Conservation (phyloP, 2,888 invertebrate genomes). For the Scaptomyza polygonia region DNA sequence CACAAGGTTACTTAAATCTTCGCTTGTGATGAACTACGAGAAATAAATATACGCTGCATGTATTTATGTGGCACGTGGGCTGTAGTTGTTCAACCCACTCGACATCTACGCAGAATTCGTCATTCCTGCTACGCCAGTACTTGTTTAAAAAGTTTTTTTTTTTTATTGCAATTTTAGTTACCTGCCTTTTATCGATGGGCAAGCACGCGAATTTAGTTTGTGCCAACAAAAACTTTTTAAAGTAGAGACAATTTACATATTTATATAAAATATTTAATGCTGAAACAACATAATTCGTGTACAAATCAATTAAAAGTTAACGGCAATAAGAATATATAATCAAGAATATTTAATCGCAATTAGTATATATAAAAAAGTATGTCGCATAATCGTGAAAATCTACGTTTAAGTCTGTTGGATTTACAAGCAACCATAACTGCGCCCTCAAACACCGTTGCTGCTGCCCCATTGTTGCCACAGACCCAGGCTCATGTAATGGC, state of each 20-base stretch:
- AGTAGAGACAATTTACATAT: not conserved
- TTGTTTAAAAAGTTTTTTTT: constrained; percentile 16
- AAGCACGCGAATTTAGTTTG: constrained; percentile 27
- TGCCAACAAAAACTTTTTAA: constrained; percentile 1
- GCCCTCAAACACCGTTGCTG: constrained; percentile 70
- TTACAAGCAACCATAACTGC: constrained; percentile 78
- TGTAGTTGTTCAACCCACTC: constrained; percentile 71
- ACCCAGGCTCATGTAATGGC: constrained; percentile 38
- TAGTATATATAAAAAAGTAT: constrained; percentile 50
- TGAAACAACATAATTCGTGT: constrained; percentile 24
- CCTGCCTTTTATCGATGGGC: constrained; percentile 31
- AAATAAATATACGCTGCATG: constrained; percentile 10
- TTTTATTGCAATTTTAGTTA: constrained; percentile 46
- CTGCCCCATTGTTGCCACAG: constrained; percentile 57
- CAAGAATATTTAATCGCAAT: constrained; percentile 14
- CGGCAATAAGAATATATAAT: not conserved
- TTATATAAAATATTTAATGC: not conserved
- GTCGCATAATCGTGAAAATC: constrained; percentile 83
- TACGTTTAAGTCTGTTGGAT: constrained; percentile 83
- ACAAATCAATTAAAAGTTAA: constrained; percentile 15
- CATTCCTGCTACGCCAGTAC: constrained; percentile 45
- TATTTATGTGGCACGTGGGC: constrained; percentile 41
- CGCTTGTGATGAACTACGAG: constrained; percentile 24
- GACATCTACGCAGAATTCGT: constrained; percentile 62
- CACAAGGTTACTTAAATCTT: constrained; percentile 28